Evolutionary conservation across 2,888 invertebrate genomes (phyloP).

Genomic region (Vannuccia rotundouncinata): DNA sequence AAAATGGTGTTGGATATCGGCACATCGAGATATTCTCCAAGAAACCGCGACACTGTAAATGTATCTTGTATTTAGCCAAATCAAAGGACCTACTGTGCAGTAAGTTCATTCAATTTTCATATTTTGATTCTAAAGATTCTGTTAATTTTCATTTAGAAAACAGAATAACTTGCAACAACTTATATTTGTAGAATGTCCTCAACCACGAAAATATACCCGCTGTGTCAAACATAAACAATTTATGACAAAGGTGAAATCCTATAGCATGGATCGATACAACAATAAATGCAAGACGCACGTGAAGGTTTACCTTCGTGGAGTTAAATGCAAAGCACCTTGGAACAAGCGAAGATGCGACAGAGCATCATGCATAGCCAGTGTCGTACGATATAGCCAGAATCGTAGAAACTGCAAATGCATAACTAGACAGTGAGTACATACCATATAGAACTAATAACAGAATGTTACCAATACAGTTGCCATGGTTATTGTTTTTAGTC

Average conservation of each 20-base stretch:
- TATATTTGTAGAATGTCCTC: conserved; percentile 31
- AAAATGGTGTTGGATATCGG: conserved; percentile 3
- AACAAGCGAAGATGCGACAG: conserved; percentile 22
- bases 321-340: conserved; percentile 22
- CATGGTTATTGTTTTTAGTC: neutral
- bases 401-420: conserved; percentile 30
- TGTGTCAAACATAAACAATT: conserved; percentile 23
- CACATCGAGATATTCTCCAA: neutral
- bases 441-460: neutral
- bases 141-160: too few relatives aligned
- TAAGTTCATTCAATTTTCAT: neutral
- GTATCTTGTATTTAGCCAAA: conserved; percentile 14
- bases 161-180: too few relatives aligned
- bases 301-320: neutral
- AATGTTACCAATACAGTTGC: neutral
- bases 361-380: conserved; percentile 27
- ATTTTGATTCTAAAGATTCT: neutral
- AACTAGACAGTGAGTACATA: neutral
- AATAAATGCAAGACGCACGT: conserved; percentile 16
- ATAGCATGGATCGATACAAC: neutral
- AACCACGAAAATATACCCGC: neutral
- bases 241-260: neutral
- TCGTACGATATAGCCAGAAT: conserved; percentile 7
- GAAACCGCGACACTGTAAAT: conserved; percentile 9
- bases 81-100: neutral